phyloP scores from a whole-genome alignment of 2,797 vertebrate genomes.

The Rhinogobio ventralis region DNA sequence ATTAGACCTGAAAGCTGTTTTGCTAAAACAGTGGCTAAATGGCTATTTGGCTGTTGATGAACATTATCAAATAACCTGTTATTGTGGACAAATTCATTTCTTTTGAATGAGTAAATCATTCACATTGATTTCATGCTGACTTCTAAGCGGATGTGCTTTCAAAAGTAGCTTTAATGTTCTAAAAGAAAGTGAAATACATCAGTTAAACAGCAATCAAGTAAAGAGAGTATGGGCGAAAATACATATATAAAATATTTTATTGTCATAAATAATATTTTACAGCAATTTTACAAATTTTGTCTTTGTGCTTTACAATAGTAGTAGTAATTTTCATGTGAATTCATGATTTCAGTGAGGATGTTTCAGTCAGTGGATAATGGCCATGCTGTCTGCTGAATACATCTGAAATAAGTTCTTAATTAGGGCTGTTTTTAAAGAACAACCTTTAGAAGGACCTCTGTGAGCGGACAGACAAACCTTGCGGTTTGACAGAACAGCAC shows the following conservation, averaged over 20 bases:
- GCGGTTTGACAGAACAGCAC: slow-evolving; percentile 23
- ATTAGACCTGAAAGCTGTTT: background rate
- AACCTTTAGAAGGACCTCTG: slow-evolving; percentile 11
- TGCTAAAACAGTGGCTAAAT: background rate
- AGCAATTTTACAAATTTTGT: slow-evolving; percentile 72
- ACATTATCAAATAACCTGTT: background rate
- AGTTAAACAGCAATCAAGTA: slow-evolving; percentile 32
- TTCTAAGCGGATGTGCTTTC: background rate
- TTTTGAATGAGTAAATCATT: background rate
- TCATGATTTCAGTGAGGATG: slow-evolving; percentile 65
- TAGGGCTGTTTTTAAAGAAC: slow-evolving; percentile 29
- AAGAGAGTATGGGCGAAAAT: slow-evolving; percentile 39
- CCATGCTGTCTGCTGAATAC: slow-evolving; percentile 23
- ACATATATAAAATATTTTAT: slow-evolving; percentile 82
- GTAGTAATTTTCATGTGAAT: slow-evolving; percentile 71
- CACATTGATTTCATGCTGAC: background rate
- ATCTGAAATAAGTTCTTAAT: slow-evolving; percentile 13
- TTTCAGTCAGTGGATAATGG: slow-evolving; percentile 48
- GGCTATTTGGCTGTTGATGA: background rate
- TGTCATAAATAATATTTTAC: slow-evolving; percentile 74
- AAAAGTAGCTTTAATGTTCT: background rate
- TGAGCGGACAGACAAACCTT: slow-evolving; percentile 15
- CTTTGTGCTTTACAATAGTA: slow-evolving; percentile 64
- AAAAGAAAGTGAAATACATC: background rate
- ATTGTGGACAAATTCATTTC: background rate